phyloP scores from a whole-genome alignment of 2,113 vertebrate species.

The Riparia riparia region DNA sequence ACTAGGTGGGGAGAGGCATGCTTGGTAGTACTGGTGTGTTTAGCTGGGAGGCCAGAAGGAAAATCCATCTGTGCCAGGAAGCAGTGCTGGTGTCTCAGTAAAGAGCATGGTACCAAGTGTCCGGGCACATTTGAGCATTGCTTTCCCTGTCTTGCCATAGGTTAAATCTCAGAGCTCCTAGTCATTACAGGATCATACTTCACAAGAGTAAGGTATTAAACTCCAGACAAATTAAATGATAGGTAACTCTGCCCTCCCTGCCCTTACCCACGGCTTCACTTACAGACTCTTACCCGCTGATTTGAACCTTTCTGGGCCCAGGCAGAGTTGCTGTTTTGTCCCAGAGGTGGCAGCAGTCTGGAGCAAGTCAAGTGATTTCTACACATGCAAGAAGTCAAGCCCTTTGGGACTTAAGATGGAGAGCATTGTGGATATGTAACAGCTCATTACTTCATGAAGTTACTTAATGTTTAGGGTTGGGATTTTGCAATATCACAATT shows the following conservation, averaged over 20 bases:
- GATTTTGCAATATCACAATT: not conserved
- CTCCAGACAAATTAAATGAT: not conserved
- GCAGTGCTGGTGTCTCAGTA: not conserved
- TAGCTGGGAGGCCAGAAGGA: not conserved
- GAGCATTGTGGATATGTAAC: not conserved
- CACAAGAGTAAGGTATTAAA: not conserved
- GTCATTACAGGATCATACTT: not conserved
- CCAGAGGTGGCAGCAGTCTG: slow-evolving; percentile 18
- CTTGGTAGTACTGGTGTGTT: not conserved
- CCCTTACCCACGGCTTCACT: not conserved
- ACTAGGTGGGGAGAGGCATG: not conserved
- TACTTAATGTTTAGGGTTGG: not conserved
- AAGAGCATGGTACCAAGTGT: not conserved
- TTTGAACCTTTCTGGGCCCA: not conserved
- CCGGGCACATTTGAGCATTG: not conserved
- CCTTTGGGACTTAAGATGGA: not conserved
- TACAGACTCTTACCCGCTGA: not conserved
- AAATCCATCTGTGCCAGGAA: slow-evolving; percentile 6
- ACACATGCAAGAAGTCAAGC: not conserved
- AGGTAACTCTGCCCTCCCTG: not conserved
- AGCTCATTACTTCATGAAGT: not conserved
- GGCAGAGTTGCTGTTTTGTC: not conserved
- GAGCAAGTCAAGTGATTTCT: not conserved
- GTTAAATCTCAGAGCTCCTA: slow-evolving; percentile 13
- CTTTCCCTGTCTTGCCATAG: not conserved